Evolutionary conservation across 2,888 invertebrate species (phyloP).

Genomic region (Seira ritae): DNA sequence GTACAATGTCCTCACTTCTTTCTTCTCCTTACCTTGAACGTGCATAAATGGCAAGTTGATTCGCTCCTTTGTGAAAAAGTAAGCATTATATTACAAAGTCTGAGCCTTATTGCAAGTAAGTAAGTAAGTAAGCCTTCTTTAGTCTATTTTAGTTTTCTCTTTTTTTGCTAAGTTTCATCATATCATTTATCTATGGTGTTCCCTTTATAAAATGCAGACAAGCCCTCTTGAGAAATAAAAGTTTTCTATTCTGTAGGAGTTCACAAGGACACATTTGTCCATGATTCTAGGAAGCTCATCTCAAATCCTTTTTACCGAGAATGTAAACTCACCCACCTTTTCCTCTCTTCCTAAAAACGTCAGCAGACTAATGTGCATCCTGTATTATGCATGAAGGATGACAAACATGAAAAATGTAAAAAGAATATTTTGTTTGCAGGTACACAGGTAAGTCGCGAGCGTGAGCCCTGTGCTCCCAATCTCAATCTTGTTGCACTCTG

Average conservation of each 20-base stretch:
- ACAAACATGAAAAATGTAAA: neutral
- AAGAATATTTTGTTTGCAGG: neutral
- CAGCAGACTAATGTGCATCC: neutral
- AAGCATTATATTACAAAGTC: neutral
- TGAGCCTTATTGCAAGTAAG: neutral
- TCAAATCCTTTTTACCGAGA: neutral
- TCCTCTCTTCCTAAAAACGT: neutral
- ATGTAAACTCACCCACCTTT: neutral
- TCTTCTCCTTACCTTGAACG: neutral
- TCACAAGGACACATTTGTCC: conserved; percentile 2
- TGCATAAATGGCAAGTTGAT: neutral
- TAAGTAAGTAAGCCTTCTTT: neutral
- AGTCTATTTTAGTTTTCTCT: neutral
- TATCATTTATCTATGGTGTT: neutral
- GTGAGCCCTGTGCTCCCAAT: too few relatives aligned
- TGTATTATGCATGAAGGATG: neutral
- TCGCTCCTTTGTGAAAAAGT: neutral
- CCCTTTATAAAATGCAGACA: neutral
- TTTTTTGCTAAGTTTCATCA: neutral
- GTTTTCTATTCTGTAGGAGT: neutral
- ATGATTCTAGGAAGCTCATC: neutral
- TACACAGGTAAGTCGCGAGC: too few relatives aligned
- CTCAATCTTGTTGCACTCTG: too few relatives aligned
- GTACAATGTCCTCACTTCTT: neutral
- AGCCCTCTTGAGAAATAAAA: neutral